Base-by-base conservation (phyloP, 2,888 invertebrate species). In the Fragum sueziense region DNA sequence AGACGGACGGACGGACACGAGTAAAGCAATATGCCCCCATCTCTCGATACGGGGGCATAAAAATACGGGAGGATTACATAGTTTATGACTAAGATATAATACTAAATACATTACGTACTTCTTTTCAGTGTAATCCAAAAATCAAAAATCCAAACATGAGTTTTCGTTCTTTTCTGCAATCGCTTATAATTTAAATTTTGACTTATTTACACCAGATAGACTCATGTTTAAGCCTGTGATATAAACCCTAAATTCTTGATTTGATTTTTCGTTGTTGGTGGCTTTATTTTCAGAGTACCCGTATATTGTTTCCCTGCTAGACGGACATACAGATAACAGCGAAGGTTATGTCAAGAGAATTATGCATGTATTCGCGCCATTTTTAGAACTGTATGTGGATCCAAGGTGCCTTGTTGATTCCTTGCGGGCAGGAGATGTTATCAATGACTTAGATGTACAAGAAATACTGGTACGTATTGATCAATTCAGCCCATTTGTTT, bases 381-480 rank as follows among this genome's bases (percentile, higher is more conserved):
- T 34, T 37, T 31, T 62, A 14, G 62, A 62, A 34, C 20, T 62
- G 34, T 37, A 62, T 22, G 11, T 62, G 4, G 31, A 62, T 25
- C 62, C 62, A 34, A 31, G 31, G 17, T 37, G 37, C 20, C n/a
- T 62, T 11, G 62, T 62, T 20, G 62, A 62, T 34, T 62, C 62
- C 14, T 22, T 62, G 11, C 20, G 62, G 22, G 62, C 62, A 2
- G 62, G 22, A 22, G 34, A 37, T 22, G 37, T 25, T 0, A 62
- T 62, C n/a, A 22, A 33, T 22, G 62, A 62, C 25, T 14, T n/a
- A 22, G 34, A 62, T 25, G 34, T 37, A 0, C 34, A 62, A 62
- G 62, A 34, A 37, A 62, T 62, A 29, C 27, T 29, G 61, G 61
- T 61, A 41, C 37, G 14, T 14, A 37, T 14, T 37, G n/a, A n/a